Conservation (phyloP, 2,888 invertebrate species). For the Epinotia demarniana region DNA sequence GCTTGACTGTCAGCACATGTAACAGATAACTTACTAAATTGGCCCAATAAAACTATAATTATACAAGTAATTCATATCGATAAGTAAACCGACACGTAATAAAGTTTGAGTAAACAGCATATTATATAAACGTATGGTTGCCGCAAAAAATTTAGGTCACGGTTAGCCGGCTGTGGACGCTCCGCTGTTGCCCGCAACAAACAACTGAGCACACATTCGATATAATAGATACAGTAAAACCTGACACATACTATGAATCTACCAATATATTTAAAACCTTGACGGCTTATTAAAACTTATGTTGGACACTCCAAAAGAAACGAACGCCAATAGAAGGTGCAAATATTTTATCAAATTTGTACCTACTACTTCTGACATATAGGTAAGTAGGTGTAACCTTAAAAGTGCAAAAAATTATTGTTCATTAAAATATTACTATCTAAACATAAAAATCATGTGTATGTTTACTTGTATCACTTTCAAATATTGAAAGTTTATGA, state of each 20-base stretch:
- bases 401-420: too few species aligned
- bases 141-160: constrained; percentile 43
- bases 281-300: neutral
- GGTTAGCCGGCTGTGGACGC: constrained; percentile 26
- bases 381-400: too few species aligned
- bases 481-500: too few species aligned
- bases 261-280: neutral
- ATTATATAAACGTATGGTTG: constrained; percentile 36
- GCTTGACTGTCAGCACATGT: neutral
- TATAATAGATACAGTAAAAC: constrained; percentile 22
- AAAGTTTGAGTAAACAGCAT: constrained; percentile 35
- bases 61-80: constrained; percentile 14
- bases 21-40: constrained; percentile 21
- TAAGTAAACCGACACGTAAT: constrained; percentile 25
- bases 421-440: too few species aligned
- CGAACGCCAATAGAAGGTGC: neutral
- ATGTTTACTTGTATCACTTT: too few species aligned
- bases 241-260: neutral
- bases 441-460: too few species aligned
- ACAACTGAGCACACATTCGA: constrained; percentile 39
- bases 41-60: neutral
- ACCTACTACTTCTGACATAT: too few species aligned
- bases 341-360: neutral
- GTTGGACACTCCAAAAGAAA: neutral
- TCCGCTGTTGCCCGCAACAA: constrained; percentile 26